These are phyloP conservation scores for Siderastrea radians DNA, from an alignment of 92 coral and sea anemone species.

Conservation along the genomic window DNA sequence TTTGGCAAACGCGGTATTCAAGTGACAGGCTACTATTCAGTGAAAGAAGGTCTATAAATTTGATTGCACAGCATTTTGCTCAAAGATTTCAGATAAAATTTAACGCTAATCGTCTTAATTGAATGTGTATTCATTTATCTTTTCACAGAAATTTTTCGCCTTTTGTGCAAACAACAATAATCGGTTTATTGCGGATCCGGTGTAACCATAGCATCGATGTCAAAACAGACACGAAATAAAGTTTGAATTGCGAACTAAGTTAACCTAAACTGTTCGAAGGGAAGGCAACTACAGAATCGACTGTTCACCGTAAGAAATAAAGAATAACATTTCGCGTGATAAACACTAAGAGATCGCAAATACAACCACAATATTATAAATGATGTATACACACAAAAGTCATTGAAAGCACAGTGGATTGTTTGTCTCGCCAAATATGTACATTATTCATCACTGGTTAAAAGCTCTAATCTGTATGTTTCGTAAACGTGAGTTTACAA, in stretches of 20 bases:
- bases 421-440: conserved; percentile 40
- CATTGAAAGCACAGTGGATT: conserved; percentile 20
- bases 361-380: conserved; percentile 21
- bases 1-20: no score
- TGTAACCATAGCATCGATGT: not conserved
- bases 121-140: not conserved
- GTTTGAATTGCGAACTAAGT: not conserved
- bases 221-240: not conserved
- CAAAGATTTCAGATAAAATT: not conserved
- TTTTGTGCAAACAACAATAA: conserved; percentile 1
- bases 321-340: not conserved
- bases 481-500: not conserved
- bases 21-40: no score
- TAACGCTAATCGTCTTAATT: not conserved
- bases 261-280: not conserved
- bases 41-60: no score
- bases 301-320: not conserved
- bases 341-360: not conserved
- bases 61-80: not conserved
- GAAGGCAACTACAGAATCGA: not conserved
- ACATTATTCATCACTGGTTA: not conserved
- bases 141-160: not conserved
- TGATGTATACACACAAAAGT: conserved; percentile 18
- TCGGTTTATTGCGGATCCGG: not conserved
- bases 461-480: conserved; percentile 10